Conservation (phyloP, 2,888 invertebrate species). For the Nemurella pictetii region DNA sequence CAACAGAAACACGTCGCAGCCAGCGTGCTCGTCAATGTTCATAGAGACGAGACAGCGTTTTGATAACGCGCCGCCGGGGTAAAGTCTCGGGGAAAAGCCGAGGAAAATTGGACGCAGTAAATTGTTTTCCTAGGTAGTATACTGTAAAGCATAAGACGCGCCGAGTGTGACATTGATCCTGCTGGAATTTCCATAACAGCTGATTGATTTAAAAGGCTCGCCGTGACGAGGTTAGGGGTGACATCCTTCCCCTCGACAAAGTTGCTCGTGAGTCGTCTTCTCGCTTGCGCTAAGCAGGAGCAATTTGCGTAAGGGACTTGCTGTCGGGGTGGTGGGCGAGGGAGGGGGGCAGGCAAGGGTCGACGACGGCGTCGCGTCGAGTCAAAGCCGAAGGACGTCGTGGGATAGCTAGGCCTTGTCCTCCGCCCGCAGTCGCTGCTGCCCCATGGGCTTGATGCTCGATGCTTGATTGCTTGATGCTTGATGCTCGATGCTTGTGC, state of each 20-base stretch:
- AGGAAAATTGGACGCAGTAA: neutral
- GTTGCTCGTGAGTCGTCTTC: no score
- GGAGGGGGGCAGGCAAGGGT: neutral
- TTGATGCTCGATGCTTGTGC: no score
- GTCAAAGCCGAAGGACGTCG: neutral
- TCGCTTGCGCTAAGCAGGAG: slow-evolving; percentile 1
- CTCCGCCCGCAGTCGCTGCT: no score
- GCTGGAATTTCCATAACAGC: slow-evolving; percentile 6
- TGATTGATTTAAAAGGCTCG: slow-evolving; percentile 8
- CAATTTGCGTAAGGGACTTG: slow-evolving; percentile 39
- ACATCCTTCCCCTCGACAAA: neutral
- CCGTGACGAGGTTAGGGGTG: slow-evolving; percentile 4
- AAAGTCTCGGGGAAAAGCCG: neutral
- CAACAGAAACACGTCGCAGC: neutral
- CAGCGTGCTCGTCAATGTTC: neutral
- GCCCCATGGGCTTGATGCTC: no score
- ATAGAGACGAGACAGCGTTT: neutral
- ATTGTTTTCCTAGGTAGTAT: neutral
- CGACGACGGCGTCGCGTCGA: neutral
- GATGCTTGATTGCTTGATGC: no score
- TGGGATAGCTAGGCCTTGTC: no score
- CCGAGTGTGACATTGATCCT: neutral
- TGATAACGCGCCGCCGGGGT: neutral
- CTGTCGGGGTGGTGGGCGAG: neutral
- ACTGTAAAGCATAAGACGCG: no score